Percentiles rank a stretch among this genome's conserved stretches.
Conservation (phyloP, 2,113 vertebrate species). For the Zapornia atra region DNA sequence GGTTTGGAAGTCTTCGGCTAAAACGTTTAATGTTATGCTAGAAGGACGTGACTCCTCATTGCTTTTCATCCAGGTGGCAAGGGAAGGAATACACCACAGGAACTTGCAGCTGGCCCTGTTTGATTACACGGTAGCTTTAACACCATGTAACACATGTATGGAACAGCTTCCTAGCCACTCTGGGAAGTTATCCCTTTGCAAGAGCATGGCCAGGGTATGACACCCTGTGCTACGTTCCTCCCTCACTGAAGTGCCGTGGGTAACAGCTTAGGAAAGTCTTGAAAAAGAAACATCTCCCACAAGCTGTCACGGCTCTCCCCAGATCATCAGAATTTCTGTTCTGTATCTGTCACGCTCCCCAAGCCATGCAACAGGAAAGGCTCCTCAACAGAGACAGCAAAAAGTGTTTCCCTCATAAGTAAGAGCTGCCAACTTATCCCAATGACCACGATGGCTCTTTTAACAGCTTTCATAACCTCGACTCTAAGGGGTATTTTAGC, state of each 20-base stretch:
- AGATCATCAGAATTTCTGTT: not conserved
- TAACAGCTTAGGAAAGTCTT: not conserved
- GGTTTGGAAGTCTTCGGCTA: not conserved
- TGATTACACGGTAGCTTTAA: not conserved
- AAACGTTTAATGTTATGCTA: not conserved
- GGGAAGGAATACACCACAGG: fast-evolving
- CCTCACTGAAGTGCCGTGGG: not conserved
- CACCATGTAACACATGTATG: not conserved
- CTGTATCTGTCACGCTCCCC: not conserved
- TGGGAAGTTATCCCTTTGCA: not conserved
- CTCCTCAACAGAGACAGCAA: not conserved
- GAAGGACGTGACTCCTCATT: not conserved
- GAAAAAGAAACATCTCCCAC: not conserved
- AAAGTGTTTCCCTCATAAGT: not conserved
- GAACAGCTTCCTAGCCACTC: not conserved
- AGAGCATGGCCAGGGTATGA: not conserved
- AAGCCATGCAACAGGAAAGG: not conserved
- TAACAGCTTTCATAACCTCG: not conserved
- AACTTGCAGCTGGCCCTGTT: not conserved
- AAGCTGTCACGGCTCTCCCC: not conserved
- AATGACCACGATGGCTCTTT: not conserved
- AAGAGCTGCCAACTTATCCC: not conserved
- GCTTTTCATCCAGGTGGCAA: not conserved
- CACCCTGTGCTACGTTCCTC: not conserved
- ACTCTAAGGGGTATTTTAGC: not conserved